phyloP scores from a whole-genome alignment of 2,888 invertebrate species.

The Nomada lathburiana region DNA sequence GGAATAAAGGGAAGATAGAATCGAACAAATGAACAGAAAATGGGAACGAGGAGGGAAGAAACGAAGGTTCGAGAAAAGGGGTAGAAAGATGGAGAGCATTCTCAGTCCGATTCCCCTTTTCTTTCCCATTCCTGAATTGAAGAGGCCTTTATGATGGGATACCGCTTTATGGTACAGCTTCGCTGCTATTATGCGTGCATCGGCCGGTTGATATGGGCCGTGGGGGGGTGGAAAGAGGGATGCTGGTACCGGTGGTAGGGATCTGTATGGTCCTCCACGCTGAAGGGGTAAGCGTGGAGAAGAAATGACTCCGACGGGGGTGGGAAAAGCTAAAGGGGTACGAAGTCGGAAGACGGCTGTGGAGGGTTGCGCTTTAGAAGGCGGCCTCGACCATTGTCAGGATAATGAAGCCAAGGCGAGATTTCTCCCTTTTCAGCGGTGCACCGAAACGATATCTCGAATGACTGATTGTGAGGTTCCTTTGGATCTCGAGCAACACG shows the following conservation, averaged over 20 bases:
- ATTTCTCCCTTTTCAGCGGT: conserved; percentile 75
- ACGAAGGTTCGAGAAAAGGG: conserved; percentile 27
- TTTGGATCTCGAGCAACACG: conserved; percentile 39
- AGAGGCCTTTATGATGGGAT: conserved; percentile 80
- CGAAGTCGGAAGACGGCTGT: conserved; percentile 43
- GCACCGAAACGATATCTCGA: conserved; percentile 68
- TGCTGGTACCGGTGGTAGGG: conserved; percentile 31
- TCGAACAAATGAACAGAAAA: background rate
- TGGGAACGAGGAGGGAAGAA: conserved; percentile 1
- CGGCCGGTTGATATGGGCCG: conserved; percentile 65
- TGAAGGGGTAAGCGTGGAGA: conserved; percentile 35
- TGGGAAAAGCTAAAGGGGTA: conserved; percentile 7
- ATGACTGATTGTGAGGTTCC: conserved; percentile 67
- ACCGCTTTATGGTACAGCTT: conserved; percentile 79
- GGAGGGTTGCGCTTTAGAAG: conserved; percentile 65
- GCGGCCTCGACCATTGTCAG: conserved; percentile 73
- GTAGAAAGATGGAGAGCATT: conserved; percentile 66
- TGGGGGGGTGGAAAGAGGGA: conserved; percentile 6
- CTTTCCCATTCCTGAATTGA: conserved; percentile 77
- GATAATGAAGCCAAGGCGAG: conserved; percentile 79
- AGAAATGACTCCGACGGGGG: background rate
- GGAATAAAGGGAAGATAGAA: background rate
- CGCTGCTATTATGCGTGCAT: conserved; percentile 81
- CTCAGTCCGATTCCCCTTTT: conserved; percentile 78
- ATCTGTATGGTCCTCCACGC: conserved; percentile 57